These are phyloP conservation scores for Capromys pilorides DNA, from an alignment of 2,797 vertebrate species.

Conservation along the genomic window DNA sequence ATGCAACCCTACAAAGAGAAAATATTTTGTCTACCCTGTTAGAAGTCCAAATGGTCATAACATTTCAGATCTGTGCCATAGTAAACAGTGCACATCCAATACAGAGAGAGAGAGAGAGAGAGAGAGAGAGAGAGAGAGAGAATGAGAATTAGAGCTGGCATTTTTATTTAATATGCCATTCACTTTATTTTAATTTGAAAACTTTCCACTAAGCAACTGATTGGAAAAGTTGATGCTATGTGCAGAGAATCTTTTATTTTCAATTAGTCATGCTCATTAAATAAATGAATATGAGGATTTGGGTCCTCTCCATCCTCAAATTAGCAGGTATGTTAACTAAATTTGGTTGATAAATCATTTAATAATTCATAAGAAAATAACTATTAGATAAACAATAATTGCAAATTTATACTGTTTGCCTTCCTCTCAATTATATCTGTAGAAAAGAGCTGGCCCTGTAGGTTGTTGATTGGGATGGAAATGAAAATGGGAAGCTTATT, in stretches of 20 bases:
- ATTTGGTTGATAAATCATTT: conserved; percentile 81
- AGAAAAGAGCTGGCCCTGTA: conserved; percentile 75
- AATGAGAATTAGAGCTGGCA: not conserved
- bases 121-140: no score
- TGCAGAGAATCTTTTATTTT: conserved; percentile 80
- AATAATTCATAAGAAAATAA: conserved; percentile 84
- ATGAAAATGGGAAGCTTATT: not conserved
- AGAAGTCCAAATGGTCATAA: conserved; percentile 37
- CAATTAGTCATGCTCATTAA: conserved; percentile 81
- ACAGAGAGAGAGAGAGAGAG: no score
- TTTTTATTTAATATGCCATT: conserved; percentile 46
- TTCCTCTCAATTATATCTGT: conserved; percentile 84
- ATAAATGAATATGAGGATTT: conserved; percentile 78
- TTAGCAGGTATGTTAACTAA: conserved; percentile 81
- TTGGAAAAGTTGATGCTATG: conserved; percentile 80
- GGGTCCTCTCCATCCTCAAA: conserved; percentile 76
- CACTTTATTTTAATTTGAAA: conserved; percentile 65
- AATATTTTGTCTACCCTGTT: conserved; percentile 57
- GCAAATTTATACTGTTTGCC: conserved; percentile 81
- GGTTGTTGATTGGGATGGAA: conserved; percentile 5
- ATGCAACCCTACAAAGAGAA: conserved; percentile 41
- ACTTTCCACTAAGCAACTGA: conserved; percentile 77
- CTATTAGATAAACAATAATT: conserved; percentile 83
- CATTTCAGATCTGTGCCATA: not conserved
- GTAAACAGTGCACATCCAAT: not conserved